phyloP scores from a whole-genome alignment of 2,888 invertebrate genomes.

The Calephelis perditalis region DNA sequence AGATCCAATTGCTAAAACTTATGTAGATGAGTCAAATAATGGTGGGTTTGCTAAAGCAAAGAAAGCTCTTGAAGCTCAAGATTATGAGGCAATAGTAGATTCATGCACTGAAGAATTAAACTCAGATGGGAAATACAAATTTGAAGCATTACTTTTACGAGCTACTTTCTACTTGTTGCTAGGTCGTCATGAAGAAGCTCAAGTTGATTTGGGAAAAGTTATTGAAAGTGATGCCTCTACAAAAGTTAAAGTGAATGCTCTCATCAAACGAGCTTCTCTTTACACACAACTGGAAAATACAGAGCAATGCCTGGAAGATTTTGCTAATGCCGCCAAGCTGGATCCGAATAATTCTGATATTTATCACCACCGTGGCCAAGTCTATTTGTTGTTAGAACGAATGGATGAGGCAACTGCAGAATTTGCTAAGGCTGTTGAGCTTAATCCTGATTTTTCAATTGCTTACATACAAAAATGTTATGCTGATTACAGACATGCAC shows the following conservation, averaged over 20 bases:
- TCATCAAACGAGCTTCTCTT: slow-evolving; percentile 92
- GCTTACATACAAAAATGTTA: slow-evolving; percentile 95
- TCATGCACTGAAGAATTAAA: slow-evolving; percentile 89
- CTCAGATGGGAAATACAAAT: slow-evolving; percentile 78
- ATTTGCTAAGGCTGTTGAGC: slow-evolving; percentile 88
- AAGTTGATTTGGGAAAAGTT: slow-evolving; percentile 84
- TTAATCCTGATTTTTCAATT: slow-evolving; percentile 91
- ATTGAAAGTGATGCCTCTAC: slow-evolving; percentile 81
- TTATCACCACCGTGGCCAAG: slow-evolving; percentile 95
- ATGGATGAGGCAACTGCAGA: slow-evolving; percentile 89
- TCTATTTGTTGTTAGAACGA: slow-evolving; percentile 88
- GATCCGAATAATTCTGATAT: slow-evolving; percentile 92
- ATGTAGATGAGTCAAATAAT: slow-evolving; percentile 55
- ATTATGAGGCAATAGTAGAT: slow-evolving; percentile 87
- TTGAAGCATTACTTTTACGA: slow-evolving; percentile 87
- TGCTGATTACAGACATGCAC: slow-evolving; percentile 87
- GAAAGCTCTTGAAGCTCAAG: slow-evolving; percentile 81
- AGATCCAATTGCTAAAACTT: slow-evolving; percentile 85
- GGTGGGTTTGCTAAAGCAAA: slow-evolving; percentile 86
- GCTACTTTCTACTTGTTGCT: slow-evolving; percentile 90
- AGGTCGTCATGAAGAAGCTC: slow-evolving; percentile 85
- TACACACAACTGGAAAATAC: slow-evolving; percentile 88
- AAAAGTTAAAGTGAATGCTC: slow-evolving; percentile 87
- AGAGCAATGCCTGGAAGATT: slow-evolving; percentile 87
- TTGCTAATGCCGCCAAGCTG: slow-evolving; percentile 85